Evolutionary conservation across 2,113 vertebrate genomes (phyloP).

Genomic region (Todiramphus saurophagus): DNA sequence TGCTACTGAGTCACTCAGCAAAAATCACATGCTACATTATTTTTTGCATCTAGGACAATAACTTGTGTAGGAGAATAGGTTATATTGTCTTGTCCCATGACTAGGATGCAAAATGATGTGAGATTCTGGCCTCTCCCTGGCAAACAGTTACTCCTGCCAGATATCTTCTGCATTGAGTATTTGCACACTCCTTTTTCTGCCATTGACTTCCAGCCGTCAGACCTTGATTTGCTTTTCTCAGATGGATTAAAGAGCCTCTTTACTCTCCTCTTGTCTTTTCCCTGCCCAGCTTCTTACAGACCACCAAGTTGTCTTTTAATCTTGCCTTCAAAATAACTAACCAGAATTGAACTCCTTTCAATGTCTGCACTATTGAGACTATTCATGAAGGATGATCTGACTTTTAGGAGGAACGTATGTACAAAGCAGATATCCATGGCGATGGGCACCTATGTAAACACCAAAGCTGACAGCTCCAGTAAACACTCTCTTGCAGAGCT

Average conservation of each 20-base stretch:
- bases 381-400: constrained; percentile 47
- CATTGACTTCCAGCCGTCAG: not conserved
- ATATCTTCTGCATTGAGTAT: not conserved
- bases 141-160: not conserved
- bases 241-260: constrained; percentile 19
- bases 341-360: constrained; percentile 1
- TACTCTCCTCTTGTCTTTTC: constrained; percentile 12
- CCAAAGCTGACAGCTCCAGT: not conserved
- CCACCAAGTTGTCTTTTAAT: constrained; percentile 52
- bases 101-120: not conserved
- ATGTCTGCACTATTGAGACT: not conserved
- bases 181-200: constrained; percentile 6
- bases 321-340: constrained; percentile 1
- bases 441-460: constrained; percentile 50
- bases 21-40: not conserved
- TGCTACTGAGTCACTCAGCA: not conserved
- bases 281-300: not conserved
- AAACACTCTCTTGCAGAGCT: constrained; percentile 40
- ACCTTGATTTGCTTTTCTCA: constrained; percentile 32
- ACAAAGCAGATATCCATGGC: constrained; percentile 34
- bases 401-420: constrained; percentile 28
- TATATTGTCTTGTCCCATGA: not conserved
- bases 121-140: not conserved
- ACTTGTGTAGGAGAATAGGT: not conserved
- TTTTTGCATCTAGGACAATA: not conserved